Base-by-base conservation (phyloP, 2,797 vertebrate genomes). In the Anguilla obscura region DNA sequence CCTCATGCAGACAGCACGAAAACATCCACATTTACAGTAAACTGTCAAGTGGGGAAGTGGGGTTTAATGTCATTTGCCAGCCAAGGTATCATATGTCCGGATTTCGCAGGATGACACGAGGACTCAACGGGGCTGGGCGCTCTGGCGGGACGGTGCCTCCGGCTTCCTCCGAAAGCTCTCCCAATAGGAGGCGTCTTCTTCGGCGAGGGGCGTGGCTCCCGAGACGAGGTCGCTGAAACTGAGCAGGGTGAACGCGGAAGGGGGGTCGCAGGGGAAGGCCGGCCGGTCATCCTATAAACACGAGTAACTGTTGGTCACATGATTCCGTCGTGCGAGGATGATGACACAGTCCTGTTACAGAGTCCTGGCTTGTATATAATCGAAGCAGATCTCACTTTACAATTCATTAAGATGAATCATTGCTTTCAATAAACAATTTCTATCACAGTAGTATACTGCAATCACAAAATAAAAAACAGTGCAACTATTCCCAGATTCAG, bases 101-200 rank as follows among this genome's bases (percentile, higher is more conserved):
- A 6, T 50, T n/a, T 48, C 40, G 45, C 18, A 50, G 79, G 79
- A 16, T n/a, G 40, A 5, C 21, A 18, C 52, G 79, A 30, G 24
- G 66, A n/a, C 30, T 89, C 83, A 66, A 71, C 84, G 88, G 90
- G 91, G 92, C 88, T 89, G 91, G 54, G 94, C 93, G 87, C 91
- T 96, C 93, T 97, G 97, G 90, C 95, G 96, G 92, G 93, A 89
- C 3, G 96, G 96, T 50, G 94, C 93, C 88, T 98, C 97, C 60
- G 95, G 95, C 93, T 98, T 99, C 85, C 90, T 96, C 91, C 93
- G 94, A 93, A 98, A 99, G 90, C 93, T 95, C 91, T 98, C 97
- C 98, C 98, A 99, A 93, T 96, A 96, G 40, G 95, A 91, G 86
- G 96, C 92, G 93, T 99, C 98, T 92, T 99, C 90, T 89, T 96